Evolutionary conservation across 2,113 vertebrate species (phyloP).

Genomic region (Speoplatyrhinus poulsoni): DNA sequence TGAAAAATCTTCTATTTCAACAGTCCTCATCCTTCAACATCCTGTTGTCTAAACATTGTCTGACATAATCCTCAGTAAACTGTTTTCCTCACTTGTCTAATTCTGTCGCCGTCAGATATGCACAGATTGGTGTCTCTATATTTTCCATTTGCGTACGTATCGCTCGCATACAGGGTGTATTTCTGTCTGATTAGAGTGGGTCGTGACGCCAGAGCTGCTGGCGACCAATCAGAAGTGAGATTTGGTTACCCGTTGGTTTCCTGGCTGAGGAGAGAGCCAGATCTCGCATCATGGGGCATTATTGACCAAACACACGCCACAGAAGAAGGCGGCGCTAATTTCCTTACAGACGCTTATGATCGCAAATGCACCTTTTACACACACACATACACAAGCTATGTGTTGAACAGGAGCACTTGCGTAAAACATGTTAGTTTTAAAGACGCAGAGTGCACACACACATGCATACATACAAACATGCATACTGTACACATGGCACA

Average conservation of each 20-base stretch:
- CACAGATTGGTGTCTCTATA: neutral
- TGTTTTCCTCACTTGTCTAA: neutral
- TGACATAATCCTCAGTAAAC: too few species aligned
- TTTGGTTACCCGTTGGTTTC: slow-evolving; percentile 33
- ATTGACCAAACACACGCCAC: slow-evolving; percentile 8
- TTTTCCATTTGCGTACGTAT: neutral
- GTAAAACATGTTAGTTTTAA: neutral
- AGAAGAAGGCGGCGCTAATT: neutral
- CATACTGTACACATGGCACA: neutral
- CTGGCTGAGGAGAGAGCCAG: slow-evolving; percentile 19
- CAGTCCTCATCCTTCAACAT: too few species aligned
- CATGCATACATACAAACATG: neutral
- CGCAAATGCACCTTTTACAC: neutral
- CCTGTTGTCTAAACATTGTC: too few species aligned
- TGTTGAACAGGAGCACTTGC: neutral
- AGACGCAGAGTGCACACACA: neutral
- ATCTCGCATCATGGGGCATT: slow-evolving; percentile 14
- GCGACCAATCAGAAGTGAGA: slow-evolving; percentile 34
- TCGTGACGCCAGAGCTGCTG: slow-evolving; percentile 43
- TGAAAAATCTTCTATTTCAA: too few species aligned
- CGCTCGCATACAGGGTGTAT: slow-evolving; percentile 3
- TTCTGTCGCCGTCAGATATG: neutral
- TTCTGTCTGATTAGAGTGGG: slow-evolving; percentile 26
- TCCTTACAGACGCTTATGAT: neutral
- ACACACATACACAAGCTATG: neutral